phyloP scores from a whole-genome alignment of 2,888 invertebrate species.

The Sceliomorpha sp. region DNA sequence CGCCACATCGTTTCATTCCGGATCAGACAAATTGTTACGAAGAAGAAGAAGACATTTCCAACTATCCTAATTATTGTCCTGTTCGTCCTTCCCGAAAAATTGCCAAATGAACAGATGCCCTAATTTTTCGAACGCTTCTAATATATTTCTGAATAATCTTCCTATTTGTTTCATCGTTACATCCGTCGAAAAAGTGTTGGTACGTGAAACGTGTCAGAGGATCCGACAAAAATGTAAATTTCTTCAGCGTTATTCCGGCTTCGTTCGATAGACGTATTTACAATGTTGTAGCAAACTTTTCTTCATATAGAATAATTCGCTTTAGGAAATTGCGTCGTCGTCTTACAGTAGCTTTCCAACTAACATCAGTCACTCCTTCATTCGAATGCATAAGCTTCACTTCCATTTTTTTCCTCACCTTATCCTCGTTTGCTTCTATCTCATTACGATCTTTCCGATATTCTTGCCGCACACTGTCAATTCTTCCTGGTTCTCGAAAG shows the following conservation, averaged over 20 bases:
- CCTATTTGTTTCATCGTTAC: no score
- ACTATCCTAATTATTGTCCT: no score
- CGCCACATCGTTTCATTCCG: no score
- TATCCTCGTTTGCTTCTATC: slow-evolving; percentile 27
- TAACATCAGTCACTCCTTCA: slow-evolving; percentile 53
- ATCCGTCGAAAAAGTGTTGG: no score
- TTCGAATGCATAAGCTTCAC: slow-evolving; percentile 49
- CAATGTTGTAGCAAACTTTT: slow-evolving; percentile 46
- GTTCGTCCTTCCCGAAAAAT: no score
- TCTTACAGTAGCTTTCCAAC: slow-evolving; percentile 46
- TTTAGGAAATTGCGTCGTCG: slow-evolving; percentile 44
- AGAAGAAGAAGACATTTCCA: no score
- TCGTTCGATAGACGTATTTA: slow-evolving; percentile 49
- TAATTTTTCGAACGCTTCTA: no score
- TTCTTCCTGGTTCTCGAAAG: slow-evolving; percentile 33
- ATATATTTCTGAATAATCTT: no score
- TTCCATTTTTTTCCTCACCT: slow-evolving; percentile 39
- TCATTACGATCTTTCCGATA: slow-evolving; percentile 50
- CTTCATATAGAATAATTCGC: slow-evolving; percentile 51
- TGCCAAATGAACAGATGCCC: no score
- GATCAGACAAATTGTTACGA: no score
- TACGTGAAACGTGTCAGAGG: no score
- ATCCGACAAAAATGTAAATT: no score
- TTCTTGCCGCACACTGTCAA: slow-evolving; percentile 50
- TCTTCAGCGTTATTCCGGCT: slow-evolving; percentile 31